Evolutionary conservation across 2,113 vertebrate species (phyloP).

Genomic region (Nanorana parkeri): DNA sequence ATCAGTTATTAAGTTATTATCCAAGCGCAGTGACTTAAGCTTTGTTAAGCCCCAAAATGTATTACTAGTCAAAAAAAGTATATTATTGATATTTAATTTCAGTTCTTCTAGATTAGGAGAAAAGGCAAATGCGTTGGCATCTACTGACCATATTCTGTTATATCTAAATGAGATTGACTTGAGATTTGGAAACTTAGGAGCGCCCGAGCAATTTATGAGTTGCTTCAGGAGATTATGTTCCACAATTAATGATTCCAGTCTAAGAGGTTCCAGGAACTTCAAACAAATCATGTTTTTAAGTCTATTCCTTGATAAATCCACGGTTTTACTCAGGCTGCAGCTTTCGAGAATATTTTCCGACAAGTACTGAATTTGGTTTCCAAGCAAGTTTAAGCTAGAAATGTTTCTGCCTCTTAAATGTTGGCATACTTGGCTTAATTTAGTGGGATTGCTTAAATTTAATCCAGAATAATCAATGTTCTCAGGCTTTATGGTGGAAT

Average conservation of each 20-base stretch:
- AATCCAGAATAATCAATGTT: constrained; percentile 75
- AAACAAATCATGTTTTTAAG: constrained; percentile 62
- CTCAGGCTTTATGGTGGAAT: constrained; percentile 62
- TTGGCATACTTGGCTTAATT: constrained; percentile 61
- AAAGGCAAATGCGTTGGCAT: constrained; percentile 64
- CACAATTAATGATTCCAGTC: constrained; percentile 58
- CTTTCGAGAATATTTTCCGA: fast-evolving
- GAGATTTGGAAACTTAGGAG: not conserved
- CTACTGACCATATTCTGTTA: constrained; percentile 75
- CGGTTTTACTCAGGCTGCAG: constrained; percentile 64
- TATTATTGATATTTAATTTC: constrained; percentile 78
- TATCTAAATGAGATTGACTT: constrained; percentile 72
- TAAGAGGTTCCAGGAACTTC: not conserved
- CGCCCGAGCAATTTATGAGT: constrained; percentile 53
- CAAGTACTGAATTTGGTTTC: constrained; percentile 56
- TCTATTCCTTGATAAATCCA: constrained; percentile 75
- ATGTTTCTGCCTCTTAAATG: constrained; percentile 58
- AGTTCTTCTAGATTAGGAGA: constrained; percentile 68
- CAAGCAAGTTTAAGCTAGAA: constrained; percentile 57
- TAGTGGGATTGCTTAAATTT: constrained; percentile 38
- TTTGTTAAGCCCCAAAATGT: constrained; percentile 70
- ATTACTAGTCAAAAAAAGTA: constrained; percentile 67
- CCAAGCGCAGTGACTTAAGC: constrained; percentile 75
- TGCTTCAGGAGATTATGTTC: constrained; percentile 75
- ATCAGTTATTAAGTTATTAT: constrained; percentile 83